Conservation (phyloP, 2,888 invertebrate species). For the Mylabris sibirica region DNA sequence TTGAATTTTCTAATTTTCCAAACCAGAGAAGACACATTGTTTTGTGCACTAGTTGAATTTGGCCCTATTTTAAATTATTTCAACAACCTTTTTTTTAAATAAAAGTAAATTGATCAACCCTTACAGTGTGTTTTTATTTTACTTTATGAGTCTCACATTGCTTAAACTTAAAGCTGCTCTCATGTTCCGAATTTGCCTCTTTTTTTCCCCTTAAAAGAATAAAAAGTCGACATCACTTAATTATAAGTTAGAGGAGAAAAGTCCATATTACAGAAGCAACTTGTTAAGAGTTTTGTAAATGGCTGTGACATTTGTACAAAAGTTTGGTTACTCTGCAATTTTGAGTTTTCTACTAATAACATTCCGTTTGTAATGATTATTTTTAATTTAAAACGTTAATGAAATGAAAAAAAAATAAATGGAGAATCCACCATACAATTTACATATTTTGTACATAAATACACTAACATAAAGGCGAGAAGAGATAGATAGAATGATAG, state of each 20-base stretch:
- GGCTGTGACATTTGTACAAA: slow-evolving; percentile 23
- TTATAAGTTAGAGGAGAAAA: slow-evolving; percentile 25
- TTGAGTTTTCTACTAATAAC: slow-evolving; percentile 16
- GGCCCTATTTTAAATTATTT: no score
- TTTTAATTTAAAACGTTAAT: slow-evolving; percentile 44
- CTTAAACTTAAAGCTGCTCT: not conserved
- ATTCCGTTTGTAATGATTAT: slow-evolving; percentile 25
- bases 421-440: no score
- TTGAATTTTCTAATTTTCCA: no score
- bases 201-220: not conserved
- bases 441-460: slow-evolving; percentile 32
- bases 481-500: not conserved
- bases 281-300: slow-evolving; percentile 31
- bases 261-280: slow-evolving; percentile 26
- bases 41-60: no score
- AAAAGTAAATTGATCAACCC: no score
- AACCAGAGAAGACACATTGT: no score
- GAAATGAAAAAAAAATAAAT: slow-evolving; percentile 23
- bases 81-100: no score
- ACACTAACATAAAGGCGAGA: slow-evolving; percentile 21
- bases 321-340: not conserved
- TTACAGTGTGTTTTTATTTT: not conserved
- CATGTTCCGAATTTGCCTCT: not conserved
- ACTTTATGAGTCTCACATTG: not conserved
- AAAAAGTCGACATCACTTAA: slow-evolving; percentile 25